Conservation (phyloP, 2,113 vertebrate species). For the Oncorhynchus gorbuscha region DNA sequence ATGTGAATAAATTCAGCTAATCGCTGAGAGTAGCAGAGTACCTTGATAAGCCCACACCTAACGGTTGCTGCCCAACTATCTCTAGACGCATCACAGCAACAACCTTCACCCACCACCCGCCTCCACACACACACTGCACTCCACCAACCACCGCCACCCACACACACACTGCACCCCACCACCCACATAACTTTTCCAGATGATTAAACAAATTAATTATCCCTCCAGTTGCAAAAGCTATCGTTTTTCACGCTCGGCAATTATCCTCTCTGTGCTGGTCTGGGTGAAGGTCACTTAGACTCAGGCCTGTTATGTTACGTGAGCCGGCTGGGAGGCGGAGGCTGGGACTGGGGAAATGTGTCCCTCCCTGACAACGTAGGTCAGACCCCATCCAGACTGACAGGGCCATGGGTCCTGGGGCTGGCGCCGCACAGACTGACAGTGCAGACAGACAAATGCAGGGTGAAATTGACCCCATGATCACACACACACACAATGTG, state of each 20-base stretch:
- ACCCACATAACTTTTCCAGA: background rate
- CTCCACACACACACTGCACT: background rate
- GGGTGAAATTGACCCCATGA: background rate
- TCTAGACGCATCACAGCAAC: slow-evolving; percentile 12
- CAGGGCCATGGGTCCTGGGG: background rate
- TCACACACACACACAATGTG: background rate
- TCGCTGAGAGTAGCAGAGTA: slow-evolving; percentile 12
- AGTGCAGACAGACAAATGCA: background rate
- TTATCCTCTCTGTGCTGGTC: background rate
- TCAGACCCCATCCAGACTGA: slow-evolving; percentile 2
- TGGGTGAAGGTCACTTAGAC: background rate
- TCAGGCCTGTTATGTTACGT: background rate
- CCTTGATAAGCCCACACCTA: slow-evolving; percentile 36
- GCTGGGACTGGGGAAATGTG: background rate
- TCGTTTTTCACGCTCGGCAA: slow-evolving; percentile 16
- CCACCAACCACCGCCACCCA: background rate
- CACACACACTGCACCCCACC: background rate
- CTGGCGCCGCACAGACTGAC: slow-evolving; percentile 2
- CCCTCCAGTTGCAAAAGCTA: slow-evolving; percentile 1
- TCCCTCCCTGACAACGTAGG: background rate
- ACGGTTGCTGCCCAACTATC: slow-evolving; percentile 42
- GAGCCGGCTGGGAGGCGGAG: background rate
- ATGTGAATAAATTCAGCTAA: slow-evolving; percentile 12
- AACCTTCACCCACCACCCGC: slow-evolving; percentile 3
- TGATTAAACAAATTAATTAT: slow-evolving; percentile 3